These are phyloP conservation scores for Loripinus fragilis DNA, from an alignment of 2,888 invertebrate species.

Conservation along the genomic window DNA sequence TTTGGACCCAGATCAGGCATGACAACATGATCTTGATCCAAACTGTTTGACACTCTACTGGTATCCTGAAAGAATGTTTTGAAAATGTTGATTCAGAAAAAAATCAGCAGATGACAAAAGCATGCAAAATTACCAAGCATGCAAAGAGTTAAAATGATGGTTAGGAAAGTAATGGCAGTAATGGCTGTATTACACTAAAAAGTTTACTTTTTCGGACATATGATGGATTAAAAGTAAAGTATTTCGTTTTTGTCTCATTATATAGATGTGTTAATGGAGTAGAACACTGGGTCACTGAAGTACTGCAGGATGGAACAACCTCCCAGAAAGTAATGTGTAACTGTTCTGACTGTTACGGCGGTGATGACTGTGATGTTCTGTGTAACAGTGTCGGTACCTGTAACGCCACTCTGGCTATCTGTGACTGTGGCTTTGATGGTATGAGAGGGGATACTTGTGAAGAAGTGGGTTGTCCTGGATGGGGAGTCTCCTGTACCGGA, in stretches of 20 bases:
- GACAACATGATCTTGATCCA: too few relatives aligned
- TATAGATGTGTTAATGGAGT: background rate
- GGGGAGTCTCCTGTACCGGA: slow-evolving; percentile 61
- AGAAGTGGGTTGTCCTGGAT: slow-evolving; percentile 67
- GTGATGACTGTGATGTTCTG: slow-evolving; percentile 60
- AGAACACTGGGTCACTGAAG: background rate
- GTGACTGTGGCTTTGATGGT: slow-evolving; percentile 72
- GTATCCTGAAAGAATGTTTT: too few relatives aligned
- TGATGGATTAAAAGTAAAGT: too few relatives aligned
- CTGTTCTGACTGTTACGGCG: slow-evolving; percentile 71
- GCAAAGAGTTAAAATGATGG: too few relatives aligned
- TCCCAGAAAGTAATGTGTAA: slow-evolving; percentile 46
- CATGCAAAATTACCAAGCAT: too few relatives aligned
- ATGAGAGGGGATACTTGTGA: slow-evolving; percentile 69
- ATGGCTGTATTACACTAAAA: too few relatives aligned
- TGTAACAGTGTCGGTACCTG: slow-evolving; percentile 62
- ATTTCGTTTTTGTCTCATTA: background rate
- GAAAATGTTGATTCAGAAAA: too few relatives aligned
- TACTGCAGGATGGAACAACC: background rate
- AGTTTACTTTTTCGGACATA: too few relatives aligned
- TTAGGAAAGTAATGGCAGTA: too few relatives aligned
- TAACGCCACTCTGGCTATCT: slow-evolving; percentile 56
- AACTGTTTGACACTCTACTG: too few relatives aligned
- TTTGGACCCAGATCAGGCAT: too few relatives aligned
- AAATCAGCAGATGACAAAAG: too few relatives aligned